phyloP scores from a whole-genome alignment of 1,140 invertebrate genomes.

The Arion vulgaris region DNA sequence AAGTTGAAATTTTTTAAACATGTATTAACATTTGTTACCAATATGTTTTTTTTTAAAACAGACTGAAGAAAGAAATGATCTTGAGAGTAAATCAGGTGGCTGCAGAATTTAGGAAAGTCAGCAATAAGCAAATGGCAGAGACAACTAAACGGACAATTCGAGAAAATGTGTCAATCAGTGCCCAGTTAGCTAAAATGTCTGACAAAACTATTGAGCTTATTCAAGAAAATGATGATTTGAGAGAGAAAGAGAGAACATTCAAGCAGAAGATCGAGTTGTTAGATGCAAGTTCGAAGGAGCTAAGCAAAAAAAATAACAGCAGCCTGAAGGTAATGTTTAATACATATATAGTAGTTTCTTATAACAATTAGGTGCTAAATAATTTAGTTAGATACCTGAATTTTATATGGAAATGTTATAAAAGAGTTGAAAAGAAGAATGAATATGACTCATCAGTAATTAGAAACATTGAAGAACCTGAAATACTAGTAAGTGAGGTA shows the following conservation, averaged over 20 bases:
- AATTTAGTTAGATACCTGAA: no score
- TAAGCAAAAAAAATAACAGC: constrained; percentile 71
- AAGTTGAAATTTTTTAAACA: no score
- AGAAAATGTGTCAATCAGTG: constrained; percentile 72
- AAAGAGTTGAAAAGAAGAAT: no score
- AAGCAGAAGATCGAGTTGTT: constrained; percentile 70
- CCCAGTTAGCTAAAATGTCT: constrained; percentile 72
- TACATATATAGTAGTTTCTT: neutral
- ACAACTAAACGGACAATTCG: constrained; percentile 86
- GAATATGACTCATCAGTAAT: no score
- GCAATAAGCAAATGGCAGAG: constrained; percentile 87
- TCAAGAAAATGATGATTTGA: constrained; percentile 70
- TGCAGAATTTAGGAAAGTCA: constrained; percentile 86
- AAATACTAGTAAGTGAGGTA: no score
- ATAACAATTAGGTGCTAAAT: neutral
- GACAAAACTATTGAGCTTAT: constrained; percentile 72
- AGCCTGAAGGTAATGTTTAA: constrained; percentile 66
- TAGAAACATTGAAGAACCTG: no score
- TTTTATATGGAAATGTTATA: no score
- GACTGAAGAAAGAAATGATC: constrained; percentile 90
- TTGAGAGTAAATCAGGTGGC: constrained; percentile 83
- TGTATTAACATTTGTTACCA: no score
- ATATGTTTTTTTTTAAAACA: constrained; percentile 73
- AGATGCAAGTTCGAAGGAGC: constrained; percentile 71
- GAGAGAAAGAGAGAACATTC: constrained; percentile 66